Conservation (phyloP, 2,888 invertebrate species). For the Drosophila quinaria region DNA sequence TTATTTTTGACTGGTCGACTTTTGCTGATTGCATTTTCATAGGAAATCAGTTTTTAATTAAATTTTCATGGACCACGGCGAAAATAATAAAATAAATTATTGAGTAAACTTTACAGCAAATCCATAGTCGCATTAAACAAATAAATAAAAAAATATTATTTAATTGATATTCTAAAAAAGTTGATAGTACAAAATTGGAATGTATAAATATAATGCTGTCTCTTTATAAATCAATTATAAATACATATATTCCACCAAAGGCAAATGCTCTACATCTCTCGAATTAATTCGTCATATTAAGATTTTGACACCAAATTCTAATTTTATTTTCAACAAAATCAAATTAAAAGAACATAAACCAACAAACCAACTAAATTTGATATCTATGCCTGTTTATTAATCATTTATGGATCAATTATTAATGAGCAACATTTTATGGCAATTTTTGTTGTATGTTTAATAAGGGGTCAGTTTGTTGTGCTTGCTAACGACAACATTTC, state of each 20-base stretch:
- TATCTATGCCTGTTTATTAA: constrained; percentile 2
- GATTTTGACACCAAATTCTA: neutral
- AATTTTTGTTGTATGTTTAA: constrained; percentile 17
- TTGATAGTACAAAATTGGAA: neutral
- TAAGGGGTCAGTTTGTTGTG: constrained; percentile 36
- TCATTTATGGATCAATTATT: constrained; percentile 45
- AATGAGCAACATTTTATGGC: constrained; percentile 33
- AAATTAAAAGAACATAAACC: neutral
- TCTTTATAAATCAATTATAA: neutral
- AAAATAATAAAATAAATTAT: constrained; percentile 49
- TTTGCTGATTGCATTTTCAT: constrained; percentile 58
- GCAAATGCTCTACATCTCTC: too few species aligned
- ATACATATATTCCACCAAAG: too few species aligned
- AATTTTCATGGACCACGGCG: constrained; percentile 39
- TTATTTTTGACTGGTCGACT: constrained; percentile 18
- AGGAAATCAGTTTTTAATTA: constrained; percentile 61
- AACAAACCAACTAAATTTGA: neutral
- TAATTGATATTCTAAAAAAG: neutral
- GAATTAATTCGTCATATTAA: neutral
- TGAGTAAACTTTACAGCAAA: constrained; percentile 37
- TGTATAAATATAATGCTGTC: neutral
- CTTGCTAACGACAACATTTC: constrained; percentile 42
- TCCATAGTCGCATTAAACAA: constrained; percentile 14
- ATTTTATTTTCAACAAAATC: neutral
- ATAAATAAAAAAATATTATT: neutral